Base-by-base conservation (phyloP, 2,888 invertebrate species). In the Daptonema setosum region DNA sequence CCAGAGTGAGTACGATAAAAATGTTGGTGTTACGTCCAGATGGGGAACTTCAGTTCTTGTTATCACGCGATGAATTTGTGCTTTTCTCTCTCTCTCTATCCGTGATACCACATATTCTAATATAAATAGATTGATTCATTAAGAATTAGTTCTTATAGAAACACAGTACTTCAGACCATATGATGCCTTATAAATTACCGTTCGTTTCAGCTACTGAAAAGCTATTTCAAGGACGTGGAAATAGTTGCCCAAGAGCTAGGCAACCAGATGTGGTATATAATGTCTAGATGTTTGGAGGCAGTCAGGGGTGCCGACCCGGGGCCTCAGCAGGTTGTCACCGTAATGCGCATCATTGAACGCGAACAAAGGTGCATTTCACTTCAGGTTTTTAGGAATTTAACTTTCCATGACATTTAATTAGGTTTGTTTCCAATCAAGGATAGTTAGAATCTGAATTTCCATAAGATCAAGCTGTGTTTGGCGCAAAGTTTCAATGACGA, bases 211-310 rank as follows among this genome's bases (percentile, higher is more conserved):
- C 85, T 91, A 77, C 74, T 97, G 1, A 87, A 88, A 71, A 85
- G 87, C 20, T 95, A 95, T 73, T 97, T 97, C 74, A 83, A 85
- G 63, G 90, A 93, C 70, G 91, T 97, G 0, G 85, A 88, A 72
- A 81, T 81, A 59, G 79, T 95, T 1, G 91, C 91, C 0, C 81
- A 82, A 61, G 76, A 83, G 8, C 59, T 68, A n/a, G 61, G 60
- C 24, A 59, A 60, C 45, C 61, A 65, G 58, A 78, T 97, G 52
- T 83, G 85, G 70, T 77, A 93, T 52, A 84, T 91, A 60, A 72
- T 95, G 55, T 83, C 84, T 59, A 78, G 93, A 58, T 87, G 91
- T 1, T 74, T 97, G 52, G 88, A 90, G 68, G 90, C 88, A 1
- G 90, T 93, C 0, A 78, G 91, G 26, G 87, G 90, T 25, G 52